Percentiles rank a stretch among this genome's conserved stretches.
Conservation (phyloP, 2,888 invertebrate genomes). For the Pomacea canaliculata region DNA sequence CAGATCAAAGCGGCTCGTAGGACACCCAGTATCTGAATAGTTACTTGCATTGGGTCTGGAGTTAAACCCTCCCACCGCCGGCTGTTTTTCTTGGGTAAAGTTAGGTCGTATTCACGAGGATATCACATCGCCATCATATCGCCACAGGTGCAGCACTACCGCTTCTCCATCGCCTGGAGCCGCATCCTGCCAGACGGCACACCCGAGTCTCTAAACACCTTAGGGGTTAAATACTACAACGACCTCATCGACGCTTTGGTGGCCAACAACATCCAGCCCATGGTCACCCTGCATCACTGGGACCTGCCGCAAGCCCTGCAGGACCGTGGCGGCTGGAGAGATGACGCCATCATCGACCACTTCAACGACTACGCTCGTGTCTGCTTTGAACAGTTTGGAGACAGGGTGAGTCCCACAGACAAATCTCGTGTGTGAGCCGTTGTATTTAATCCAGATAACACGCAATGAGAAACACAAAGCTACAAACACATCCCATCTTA, state of each 20-base stretch:
- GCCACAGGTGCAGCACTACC: conserved; percentile 57
- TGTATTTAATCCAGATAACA: no score
- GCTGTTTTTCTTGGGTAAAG: no score
- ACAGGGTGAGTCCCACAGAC: conserved; percentile 48
- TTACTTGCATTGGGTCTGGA: no score
- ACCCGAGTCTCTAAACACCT: conserved; percentile 73
- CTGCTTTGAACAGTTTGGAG: conserved; percentile 65
- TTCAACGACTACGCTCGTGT: conserved; percentile 65
- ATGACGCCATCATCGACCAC: conserved; percentile 44
- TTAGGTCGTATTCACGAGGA: no score
- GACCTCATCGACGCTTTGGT: conserved; percentile 81
- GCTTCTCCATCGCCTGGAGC: conserved; percentile 78
- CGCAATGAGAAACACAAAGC: no score
- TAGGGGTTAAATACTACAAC: conserved; percentile 84
- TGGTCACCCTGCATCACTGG: conserved; percentile 73
- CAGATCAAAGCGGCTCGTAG: no score
- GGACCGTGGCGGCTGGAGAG: conserved; percentile 68
- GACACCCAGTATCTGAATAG: no score
- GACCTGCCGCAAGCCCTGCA: conserved; percentile 69
- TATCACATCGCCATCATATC: no score
- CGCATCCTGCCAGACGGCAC: conserved; percentile 79
- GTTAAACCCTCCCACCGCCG: no score
- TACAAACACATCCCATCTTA: no score
- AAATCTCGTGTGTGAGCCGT: no score
- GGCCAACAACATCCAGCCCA: conserved; percentile 75